Base-by-base conservation (phyloP, 2,797 vertebrate genomes). In the Pangasius macronema region DNA sequence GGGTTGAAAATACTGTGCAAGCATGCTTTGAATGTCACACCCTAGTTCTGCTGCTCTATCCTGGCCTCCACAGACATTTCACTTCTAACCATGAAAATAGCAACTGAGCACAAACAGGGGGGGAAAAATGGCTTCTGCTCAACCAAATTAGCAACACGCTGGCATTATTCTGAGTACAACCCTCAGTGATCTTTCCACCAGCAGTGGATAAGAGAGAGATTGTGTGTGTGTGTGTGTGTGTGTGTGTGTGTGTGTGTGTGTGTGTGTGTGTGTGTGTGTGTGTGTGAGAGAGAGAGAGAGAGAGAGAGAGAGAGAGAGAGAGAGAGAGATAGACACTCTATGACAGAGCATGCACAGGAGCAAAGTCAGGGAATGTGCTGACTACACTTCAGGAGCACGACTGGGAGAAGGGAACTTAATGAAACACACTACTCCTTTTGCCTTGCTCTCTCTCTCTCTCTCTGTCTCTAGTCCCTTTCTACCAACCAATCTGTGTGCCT, bases 341-440 rank as follows among this genome's bases (percentile, higher is more conserved):
- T 72, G 83, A 59, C 51, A 49, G 33, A 59, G 72, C 36, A 81
- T 76, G 67, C 36, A 79, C 81, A 61, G 33, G 68, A 51, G 33
- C 75, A 72, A 57, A 88, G 76, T 27, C 68, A 57, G 68, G 53
- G 84, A 90, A 89, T 92, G 84, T 91, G 88, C 87, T 90, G 89
- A 88, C 86, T 89, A 51, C 84, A 88, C 87, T 90, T 89, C 87
- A 87, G 77, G 73, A 91, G 59, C 83, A 91, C 82, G 83, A 89
- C 88, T 89, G 83, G 85, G 82, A 87, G 85, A 86, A 84, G 83
- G 57, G 82, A 88, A 79, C 85, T 77, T 87, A 91, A 91, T 90
- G 89, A 88, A 90, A 90, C 84, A 84, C 87, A 86, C 63, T 80
- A 86, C 88, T 87, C 84, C 53, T 82, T 46, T 63, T 70, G 49